Conservation (phyloP, 2,797 vertebrate species). For the Mormyrus proboscirostris region DNA sequence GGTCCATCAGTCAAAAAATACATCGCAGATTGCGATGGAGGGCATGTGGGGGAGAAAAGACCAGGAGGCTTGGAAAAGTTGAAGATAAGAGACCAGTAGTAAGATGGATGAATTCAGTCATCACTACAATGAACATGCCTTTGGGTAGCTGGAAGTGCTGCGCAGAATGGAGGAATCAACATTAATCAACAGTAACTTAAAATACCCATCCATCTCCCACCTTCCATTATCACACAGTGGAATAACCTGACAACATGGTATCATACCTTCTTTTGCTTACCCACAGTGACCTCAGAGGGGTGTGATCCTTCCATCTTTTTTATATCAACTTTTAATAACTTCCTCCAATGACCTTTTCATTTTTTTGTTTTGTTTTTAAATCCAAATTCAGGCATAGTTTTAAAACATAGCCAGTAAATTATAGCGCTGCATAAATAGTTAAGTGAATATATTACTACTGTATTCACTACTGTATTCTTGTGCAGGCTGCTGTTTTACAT, state of each 20-base stretch:
- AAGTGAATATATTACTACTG: neutral
- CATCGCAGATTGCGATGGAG: neutral
- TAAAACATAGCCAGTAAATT: neutral
- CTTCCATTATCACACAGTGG: neutral
- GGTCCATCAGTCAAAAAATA: neutral
- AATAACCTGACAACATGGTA: neutral
- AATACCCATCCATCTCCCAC: neutral
- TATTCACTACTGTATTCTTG: neutral
- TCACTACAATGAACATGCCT: neutral
- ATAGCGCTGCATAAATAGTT: neutral
- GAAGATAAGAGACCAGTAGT: neutral
- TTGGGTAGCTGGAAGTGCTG: neutral
- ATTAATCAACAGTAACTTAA: neutral
- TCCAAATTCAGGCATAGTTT: neutral
- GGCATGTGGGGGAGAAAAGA: neutral
- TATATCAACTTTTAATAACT: conserved; percentile 1
- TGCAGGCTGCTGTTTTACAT: conserved; percentile 7
- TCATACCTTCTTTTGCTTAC: no score
- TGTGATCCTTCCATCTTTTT: neutral
- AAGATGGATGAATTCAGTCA: neutral
- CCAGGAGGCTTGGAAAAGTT: neutral
- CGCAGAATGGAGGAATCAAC: neutral
- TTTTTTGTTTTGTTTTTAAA: conserved; percentile 16
- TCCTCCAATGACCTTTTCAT: conserved; percentile 11
- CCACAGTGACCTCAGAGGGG: neutral